These are phyloP conservation scores for Notolepis coatsorum DNA, from an alignment of 2,797 vertebrate species.

Conservation along the genomic window DNA sequence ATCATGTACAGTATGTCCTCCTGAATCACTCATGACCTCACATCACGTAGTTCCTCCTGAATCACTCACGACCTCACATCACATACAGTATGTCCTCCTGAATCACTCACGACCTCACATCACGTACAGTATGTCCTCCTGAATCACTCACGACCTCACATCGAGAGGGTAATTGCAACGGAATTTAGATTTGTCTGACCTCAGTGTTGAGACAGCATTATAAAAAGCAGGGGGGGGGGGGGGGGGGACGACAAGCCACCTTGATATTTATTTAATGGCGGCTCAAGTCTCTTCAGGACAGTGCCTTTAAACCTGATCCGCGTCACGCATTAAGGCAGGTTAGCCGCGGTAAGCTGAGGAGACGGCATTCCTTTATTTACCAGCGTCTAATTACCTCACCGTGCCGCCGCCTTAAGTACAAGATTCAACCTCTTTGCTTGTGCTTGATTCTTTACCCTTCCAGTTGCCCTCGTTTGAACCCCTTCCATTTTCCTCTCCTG, in stretches of 20 bases:
- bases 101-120: too few species aligned
- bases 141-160: too few species aligned
- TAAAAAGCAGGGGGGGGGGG: too few species aligned
- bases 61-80: too few species aligned
- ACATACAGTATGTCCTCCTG: too few species aligned
- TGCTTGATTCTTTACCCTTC: conserved; percentile 50
- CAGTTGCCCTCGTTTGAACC: neutral
- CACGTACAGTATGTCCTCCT: too few species aligned
- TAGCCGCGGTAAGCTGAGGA: conserved; percentile 63
- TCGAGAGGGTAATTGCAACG: too few species aligned
- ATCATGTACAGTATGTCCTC: too few species aligned
- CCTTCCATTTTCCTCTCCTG: conserved; percentile 15
- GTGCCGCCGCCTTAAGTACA: conserved; percentile 36
- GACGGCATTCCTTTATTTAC: conserved; percentile 62
- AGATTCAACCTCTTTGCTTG: conserved; percentile 36
- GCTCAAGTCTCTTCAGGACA: conserved; percentile 42
- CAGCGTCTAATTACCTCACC: conserved; percentile 67
- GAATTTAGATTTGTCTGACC: conserved; percentile 19
- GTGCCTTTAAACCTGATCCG: conserved; percentile 48
- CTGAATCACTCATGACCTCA: too few species aligned
- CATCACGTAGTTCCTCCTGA: too few species aligned
- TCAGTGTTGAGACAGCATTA: conserved; percentile 20
- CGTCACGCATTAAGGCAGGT: conserved; percentile 35
- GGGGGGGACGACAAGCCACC: conserved; percentile 50
- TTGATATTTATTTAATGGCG: conserved; percentile 66